Base-by-base conservation (phyloP, 1,140 invertebrate species). In the Mylabris phalerata region DNA sequence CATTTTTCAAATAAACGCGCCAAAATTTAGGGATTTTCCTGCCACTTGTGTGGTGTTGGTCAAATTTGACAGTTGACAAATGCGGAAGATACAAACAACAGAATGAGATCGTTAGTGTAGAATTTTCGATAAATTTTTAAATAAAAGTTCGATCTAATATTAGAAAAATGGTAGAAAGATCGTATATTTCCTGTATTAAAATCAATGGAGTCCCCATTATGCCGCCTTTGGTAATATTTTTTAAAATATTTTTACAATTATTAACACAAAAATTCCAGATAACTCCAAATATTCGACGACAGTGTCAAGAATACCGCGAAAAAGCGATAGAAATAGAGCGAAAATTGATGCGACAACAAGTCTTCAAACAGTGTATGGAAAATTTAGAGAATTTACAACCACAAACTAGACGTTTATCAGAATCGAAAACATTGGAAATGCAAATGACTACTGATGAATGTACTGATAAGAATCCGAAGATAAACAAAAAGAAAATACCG, bases 151-250 rank as follows among this genome's bases (percentile, higher is more conserved):
- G 24, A 7, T 9, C 9, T 19, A 48, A 56, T 56, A n/a, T 38
- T 24, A 11, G 42, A 26, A 59, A 46, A 49, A 47, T 42, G 13
- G 13, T 58, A 47, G 49, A 32, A 32, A 32, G 7, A 32, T 32
- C 51, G 19, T 81, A 78, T 61, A 66, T 72, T 13, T 82, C 81
- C 11, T 79, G 79, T 65, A 82, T 84, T 45, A 81, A 79, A 75
- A 75, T 85, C 62, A 78, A 80, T 64, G 82, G 81, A n/a, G 69
- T 75, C 52, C 76, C 80, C 52, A 81, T 85, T 66, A 67, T 85
- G 59, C 80, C 83, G 47, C 84, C 84, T 19, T 44, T 84, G 68
- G 83, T 85, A 76, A 76, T 75, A n/a, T 73, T 10, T 5, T 32
- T 46, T 43, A 47, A 48, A 46, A 5, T n/a, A 24, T 25, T 24